phyloP scores from a whole-genome alignment of 2,113 vertebrate genomes.

The Urocitellus parryii region DNA sequence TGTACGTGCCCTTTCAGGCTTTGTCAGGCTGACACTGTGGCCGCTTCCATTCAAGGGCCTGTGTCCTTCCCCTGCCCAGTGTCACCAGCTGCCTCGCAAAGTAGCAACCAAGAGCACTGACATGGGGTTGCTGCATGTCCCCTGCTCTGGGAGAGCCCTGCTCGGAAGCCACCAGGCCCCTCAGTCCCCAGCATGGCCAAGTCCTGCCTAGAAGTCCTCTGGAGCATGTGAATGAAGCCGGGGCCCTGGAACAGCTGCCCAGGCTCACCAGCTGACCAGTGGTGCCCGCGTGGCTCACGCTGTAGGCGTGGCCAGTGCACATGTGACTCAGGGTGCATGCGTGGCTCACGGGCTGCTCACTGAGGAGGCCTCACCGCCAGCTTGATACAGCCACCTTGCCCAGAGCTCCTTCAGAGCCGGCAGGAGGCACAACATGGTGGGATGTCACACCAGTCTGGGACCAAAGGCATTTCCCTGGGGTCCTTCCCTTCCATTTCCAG shows the following conservation, averaged over 20 bases:
- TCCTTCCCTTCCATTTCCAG: background rate
- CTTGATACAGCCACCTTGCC: background rate
- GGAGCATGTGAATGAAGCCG: background rate
- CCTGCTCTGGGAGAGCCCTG: background rate
- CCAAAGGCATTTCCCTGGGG: background rate
- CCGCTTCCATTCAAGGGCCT: background rate
- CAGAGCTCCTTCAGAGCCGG: too few relatives aligned
- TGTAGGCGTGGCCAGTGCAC: too few relatives aligned
- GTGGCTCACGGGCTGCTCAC: too few relatives aligned
- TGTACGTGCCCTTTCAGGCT: background rate
- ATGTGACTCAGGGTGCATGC: too few relatives aligned
- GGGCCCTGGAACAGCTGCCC: too few relatives aligned
- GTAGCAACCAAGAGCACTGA: background rate
- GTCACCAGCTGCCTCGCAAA: background rate
- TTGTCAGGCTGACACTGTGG: background rate
- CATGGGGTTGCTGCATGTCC: background rate
- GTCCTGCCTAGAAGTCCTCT: background rate
- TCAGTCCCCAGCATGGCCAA: background rate
- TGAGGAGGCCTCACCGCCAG: too few relatives aligned
- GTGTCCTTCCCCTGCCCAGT: background rate
- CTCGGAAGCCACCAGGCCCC: background rate
- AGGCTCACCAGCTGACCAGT: too few relatives aligned
- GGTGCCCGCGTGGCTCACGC: too few relatives aligned
- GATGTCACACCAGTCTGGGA: background rate
- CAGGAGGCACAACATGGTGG: too few relatives aligned